phyloP scores from a whole-genome alignment of 30 jellyfish, hydroid and myxozoan genomes.

The Hydractinia symbiolongicarpus region DNA sequence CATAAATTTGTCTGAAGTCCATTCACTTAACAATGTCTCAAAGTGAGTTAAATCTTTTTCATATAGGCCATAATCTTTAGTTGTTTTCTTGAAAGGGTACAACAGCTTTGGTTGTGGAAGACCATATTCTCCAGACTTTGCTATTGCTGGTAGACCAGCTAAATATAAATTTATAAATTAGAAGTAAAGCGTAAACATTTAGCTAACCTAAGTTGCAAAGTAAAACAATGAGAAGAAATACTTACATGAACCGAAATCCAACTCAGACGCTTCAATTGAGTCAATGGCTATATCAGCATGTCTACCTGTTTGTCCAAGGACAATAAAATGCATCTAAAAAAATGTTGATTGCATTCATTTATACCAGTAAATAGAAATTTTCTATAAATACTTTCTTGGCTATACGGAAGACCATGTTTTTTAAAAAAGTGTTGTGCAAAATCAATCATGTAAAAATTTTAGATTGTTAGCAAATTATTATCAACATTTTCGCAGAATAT shows the following conservation, averaged over 20 bases:
- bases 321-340: slow-evolving; percentile 1
- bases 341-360: background rate
- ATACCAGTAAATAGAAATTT: no score
- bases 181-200: background rate
- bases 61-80: background rate
- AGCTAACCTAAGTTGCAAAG: background rate
- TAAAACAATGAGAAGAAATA: background rate
- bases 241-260: background rate
- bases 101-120: background rate
- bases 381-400: no score
- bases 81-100: background rate
- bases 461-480: no score
- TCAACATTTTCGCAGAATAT: no score
- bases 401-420: no score
- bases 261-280: background rate
- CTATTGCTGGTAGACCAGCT: background rate
- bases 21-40: background rate
- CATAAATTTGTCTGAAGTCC: background rate
- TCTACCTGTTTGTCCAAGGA: background rate
- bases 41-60: background rate
- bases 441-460: no score
- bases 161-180: background rate
- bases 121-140: background rate
- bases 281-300: background rate
- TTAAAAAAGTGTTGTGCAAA: no score